A percentile compares a stretch with the other conserved stretches of the same genome.
Conservation (phyloP, 2,797 vertebrate species). For the Sardinella longiceps region DNA sequence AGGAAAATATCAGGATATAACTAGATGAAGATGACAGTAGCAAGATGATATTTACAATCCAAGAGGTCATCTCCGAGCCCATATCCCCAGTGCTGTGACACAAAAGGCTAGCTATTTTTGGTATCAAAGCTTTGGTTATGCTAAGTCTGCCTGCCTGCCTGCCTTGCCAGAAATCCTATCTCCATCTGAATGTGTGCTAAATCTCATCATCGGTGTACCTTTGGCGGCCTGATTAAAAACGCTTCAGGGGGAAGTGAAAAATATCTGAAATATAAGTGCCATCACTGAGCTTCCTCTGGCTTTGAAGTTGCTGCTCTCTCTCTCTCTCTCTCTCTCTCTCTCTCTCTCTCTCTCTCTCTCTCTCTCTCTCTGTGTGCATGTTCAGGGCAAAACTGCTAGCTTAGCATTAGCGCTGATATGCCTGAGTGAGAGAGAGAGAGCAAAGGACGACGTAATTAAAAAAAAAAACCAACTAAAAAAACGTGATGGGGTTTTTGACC, state of each 20-base stretch:
- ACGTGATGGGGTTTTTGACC: conserved; percentile 63
- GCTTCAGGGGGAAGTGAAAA: background rate
- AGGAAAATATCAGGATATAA: background rate
- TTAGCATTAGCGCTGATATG: background rate
- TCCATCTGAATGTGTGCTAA: background rate
- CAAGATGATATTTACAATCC: background rate
- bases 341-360: background rate
- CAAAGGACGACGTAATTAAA: background rate
- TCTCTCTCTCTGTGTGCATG: background rate
- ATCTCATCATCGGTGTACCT: conserved; percentile 4
- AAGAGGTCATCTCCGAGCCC: background rate
- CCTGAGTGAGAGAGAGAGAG: background rate
- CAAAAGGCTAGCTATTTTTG: background rate
- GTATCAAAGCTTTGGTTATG: background rate
- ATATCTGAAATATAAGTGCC: conserved; percentile 12
- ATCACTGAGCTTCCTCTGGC: background rate
- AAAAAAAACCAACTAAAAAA: too few relatives aligned
- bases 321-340: background rate
- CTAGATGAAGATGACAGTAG: background rate
- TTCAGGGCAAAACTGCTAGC: background rate
- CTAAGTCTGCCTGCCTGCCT: background rate
- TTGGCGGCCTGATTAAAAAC: conserved; percentile 1
- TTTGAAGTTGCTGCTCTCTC: conserved; percentile 6
- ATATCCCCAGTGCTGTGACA: background rate
- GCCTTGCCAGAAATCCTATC: background rate